Percentiles rank a stretch among this genome's conserved stretches.
Conservation (phyloP, 2,888 invertebrate species). For the Cheilosia vernalis region DNA sequence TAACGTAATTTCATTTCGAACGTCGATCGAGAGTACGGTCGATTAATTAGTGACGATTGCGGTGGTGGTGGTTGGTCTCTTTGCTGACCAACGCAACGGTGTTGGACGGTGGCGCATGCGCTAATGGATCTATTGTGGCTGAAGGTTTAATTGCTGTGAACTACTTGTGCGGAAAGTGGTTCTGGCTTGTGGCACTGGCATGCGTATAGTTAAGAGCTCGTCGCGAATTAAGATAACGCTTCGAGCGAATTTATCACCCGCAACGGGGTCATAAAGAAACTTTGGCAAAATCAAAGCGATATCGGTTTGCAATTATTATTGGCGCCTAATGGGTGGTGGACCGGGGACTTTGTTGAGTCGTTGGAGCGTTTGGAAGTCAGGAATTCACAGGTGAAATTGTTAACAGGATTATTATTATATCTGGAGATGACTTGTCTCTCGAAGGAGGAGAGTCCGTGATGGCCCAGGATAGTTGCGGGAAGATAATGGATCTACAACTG, state of each 20-base stretch:
- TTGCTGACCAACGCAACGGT: background rate
- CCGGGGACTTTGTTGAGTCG: background rate
- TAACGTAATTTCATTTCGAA: constrained; percentile 63
- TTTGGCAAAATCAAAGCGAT: constrained; percentile 5
- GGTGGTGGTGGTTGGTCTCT: background rate
- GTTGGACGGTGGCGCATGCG: constrained; percentile 1
- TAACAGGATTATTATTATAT: too few species aligned
- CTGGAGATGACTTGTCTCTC: too few species aligned
- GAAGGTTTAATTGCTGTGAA: background rate
- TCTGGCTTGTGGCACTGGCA: background rate
- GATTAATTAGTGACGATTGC: constrained; percentile 57
- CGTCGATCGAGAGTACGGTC: constrained; percentile 59
- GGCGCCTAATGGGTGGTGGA: background rate
- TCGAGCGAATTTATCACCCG: constrained; percentile 13
- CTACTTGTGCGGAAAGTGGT: background rate
- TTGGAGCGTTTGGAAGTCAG: background rate
- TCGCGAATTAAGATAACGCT: constrained; percentile 30
- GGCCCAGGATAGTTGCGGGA: too few species aligned
- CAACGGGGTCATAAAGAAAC: constrained; percentile 3
- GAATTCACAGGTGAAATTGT: background rate
- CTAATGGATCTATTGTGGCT: constrained; percentile 35
- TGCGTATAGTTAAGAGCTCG: constrained; percentile 12
- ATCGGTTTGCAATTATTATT: constrained; percentile 20
- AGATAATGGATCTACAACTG: too few species aligned
- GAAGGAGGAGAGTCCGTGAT: too few species aligned